phyloP scores from a whole-genome alignment of 1,140 invertebrate genomes.

The Gryllus bimaculatus region DNA sequence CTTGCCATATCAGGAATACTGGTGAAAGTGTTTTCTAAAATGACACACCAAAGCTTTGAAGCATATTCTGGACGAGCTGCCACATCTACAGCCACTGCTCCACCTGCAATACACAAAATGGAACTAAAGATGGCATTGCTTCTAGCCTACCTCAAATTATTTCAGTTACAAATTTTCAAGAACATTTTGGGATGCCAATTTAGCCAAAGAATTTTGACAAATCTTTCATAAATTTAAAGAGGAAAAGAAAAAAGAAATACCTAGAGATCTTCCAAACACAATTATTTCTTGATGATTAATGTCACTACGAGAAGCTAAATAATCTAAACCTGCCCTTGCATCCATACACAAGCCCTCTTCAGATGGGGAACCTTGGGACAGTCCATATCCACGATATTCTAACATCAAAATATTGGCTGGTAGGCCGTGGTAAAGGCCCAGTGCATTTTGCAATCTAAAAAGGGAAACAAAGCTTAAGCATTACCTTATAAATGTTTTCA shows the following conservation, averaged over 20 bases:
- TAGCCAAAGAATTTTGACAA: too few species aligned
- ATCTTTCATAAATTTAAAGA: neutral
- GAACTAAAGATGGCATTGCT: neutral
- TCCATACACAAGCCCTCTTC: slow-evolving; percentile 82
- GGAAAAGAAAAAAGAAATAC: slow-evolving; percentile 34
- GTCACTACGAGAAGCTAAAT: slow-evolving; percentile 66
- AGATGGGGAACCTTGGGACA: slow-evolving; percentile 79
- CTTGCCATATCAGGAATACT: slow-evolving; percentile 88
- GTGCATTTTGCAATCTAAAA: slow-evolving; percentile 59
- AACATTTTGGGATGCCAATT: too few species aligned
- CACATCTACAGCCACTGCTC: slow-evolving; percentile 78
- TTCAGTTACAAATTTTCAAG: too few species aligned
- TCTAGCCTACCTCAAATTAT: too few species aligned
- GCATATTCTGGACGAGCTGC: slow-evolving; percentile 60
- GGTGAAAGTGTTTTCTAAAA: slow-evolving; percentile 93
- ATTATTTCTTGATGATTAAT: slow-evolving; percentile 77
- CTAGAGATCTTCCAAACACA: slow-evolving; percentile 87
- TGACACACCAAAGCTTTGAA: slow-evolving; percentile 69
- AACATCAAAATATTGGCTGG: slow-evolving; percentile 80
- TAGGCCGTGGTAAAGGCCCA: slow-evolving; percentile 67
- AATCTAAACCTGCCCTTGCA: slow-evolving; percentile 78
- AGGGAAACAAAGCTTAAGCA: neutral
- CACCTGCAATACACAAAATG: slow-evolving; percentile 44
- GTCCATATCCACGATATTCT: slow-evolving; percentile 89
- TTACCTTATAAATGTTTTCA: neutral